Percentiles rank a stretch among this genome's conserved stretches.
Evolutionary conservation across 2,888 invertebrate species (phyloP).

Genomic region (Epistrophe grossulariae): DNA sequence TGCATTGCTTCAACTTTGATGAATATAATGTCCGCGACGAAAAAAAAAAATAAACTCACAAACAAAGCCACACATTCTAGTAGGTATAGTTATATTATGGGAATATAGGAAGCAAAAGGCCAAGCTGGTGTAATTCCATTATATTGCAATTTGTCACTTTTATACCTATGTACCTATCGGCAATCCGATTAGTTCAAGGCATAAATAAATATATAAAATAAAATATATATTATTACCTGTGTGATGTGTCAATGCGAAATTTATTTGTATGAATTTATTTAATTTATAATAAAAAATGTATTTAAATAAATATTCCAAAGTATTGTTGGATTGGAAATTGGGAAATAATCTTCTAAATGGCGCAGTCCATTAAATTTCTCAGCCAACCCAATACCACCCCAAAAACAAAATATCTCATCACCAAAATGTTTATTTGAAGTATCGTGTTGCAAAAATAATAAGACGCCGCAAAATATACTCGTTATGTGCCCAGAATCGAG

Average conservation of each 20-base stretch:
- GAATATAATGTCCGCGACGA: conserved; percentile 48
- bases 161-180: conserved; percentile 35
- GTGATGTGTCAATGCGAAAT: not conserved
- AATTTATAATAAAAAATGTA: no score
- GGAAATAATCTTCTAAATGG: not conserved
- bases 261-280: not conserved
- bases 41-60: not conserved
- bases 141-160: conserved; percentile 63
- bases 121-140: conserved; percentile 69
- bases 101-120: conserved; percentile 66
- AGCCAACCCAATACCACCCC: not conserved
- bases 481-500: conserved; percentile 46
- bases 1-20: conserved; percentile 58
- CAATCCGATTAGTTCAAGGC: conserved; percentile 66
- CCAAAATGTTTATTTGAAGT: conserved; percentile 49
- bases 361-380: conserved; percentile 12
- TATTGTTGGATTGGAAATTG: no score
- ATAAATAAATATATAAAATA: not conserved
- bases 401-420: conserved; percentile 19
- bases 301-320: no score
- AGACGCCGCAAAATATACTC: conserved; percentile 47
- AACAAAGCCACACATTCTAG: conserved; percentile 13
- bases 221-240: not conserved
- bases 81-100: not conserved
- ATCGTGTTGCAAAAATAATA: conserved; percentile 61